Evolutionary conservation across 2,797 vertebrate genomes (phyloP), one percentile per base, ranked within the genome.

Genomic region (Mormyrops boulengeri): DNA sequence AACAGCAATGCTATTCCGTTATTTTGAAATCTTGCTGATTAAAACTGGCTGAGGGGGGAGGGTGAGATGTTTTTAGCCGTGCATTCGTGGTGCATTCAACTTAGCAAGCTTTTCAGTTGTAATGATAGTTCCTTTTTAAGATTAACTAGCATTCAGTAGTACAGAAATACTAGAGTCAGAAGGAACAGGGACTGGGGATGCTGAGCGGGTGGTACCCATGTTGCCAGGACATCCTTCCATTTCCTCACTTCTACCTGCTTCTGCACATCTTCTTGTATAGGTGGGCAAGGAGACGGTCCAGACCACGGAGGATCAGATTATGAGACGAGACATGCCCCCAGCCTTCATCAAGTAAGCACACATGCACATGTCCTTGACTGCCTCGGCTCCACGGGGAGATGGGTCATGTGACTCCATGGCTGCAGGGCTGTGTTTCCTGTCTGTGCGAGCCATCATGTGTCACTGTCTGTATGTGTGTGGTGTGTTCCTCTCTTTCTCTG

Each of bases 321-420:
- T 99, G 97, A 99, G 98, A 95, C 96, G 98, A 93, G 98, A 99
- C 95, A 99, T 99, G 98, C 98, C 98, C 88, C 97, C 98, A 88
- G 98, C 98, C 0, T 99, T 99, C 95, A 99, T 99, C 94, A 99
- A 99, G 98, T 99, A 95, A 97, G 96, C 92, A 77, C 26, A 73
- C 89, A n/a, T 84, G 19, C 84, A 9, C 57, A 87, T 89, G 80
- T 6, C 88, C 44, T 57, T 90, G 62, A 30, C 88, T n/a, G 60
- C 30, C 69, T 7, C 17, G 2, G 19, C 26, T n/a, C 14, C 30
- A 3, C 0, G 14, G 0, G 12, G 22, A 30, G 44, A 12, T 17
- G 14, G 4, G 57, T 38, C 82, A 86, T 73, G 57, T 86, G 57
- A 86, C 55, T 49, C 14, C 80, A 49, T 3, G 12, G 11, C 62